Base-by-base conservation (phyloP, 2,888 invertebrate species). In the Drosophila mulleri region DNA sequence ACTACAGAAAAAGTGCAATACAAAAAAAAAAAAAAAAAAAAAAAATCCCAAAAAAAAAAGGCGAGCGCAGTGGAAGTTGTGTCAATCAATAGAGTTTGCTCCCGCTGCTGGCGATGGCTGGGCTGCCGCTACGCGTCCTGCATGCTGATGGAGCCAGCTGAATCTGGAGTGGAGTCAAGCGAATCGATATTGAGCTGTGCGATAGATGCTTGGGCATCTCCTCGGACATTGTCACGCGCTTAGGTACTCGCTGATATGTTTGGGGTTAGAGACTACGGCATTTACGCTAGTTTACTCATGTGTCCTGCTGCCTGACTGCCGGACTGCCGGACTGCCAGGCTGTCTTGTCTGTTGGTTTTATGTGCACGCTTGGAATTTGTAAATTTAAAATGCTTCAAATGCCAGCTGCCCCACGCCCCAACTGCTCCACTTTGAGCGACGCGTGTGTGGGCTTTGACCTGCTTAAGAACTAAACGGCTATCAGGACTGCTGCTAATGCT, bases 1-100 rank as follows among this genome's bases (percentile, higher is more conserved):
- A 63, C 65, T 14, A 57, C 35, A 63, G 23, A 61, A 63, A 67
- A 60, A 63, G 45, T 63, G 70, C 35, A 61, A 35, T 37, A 57
- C 41, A 44, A 48, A 54, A 57, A 70, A 61, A 63, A 44, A 54
- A 63, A 41, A 26, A 26, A 39, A 5, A 41, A 39, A 39, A 39
- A 57, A 44, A 3, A n/a, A n/a, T n/a, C n/a, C 26, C 18, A 44
- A 50, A 12, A 56, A 52, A 26, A 26, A 26, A 12, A 71, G 64
- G 62, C 82, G 59, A 83, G 67, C 76, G 79, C 78, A 74, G 52
- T 87, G 83, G 86, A 89, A 90, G 84, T 86, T 91, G 88, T 91
- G 91, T 91, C 92, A 91, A 92, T 91, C 92, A 91, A 91, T 91
- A 91, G 90, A 87, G 54, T 39, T 44, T 57, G 71, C 66, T 73